phyloP scores from a whole-genome alignment of 2,113 vertebrate species.

The Stercorarius parasiticus region DNA sequence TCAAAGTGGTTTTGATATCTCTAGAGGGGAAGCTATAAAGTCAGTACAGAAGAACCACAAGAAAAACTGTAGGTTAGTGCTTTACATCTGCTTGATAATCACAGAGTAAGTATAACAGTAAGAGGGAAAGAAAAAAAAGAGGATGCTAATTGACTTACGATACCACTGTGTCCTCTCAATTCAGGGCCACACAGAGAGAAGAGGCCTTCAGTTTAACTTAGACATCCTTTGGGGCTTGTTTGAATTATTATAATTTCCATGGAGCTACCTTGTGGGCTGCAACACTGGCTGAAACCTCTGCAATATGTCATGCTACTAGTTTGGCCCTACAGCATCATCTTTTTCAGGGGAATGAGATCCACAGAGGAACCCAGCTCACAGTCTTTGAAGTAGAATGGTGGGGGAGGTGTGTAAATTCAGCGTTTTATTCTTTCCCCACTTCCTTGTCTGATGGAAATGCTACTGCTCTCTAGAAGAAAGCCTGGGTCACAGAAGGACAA shows the following conservation, averaged over 20 bases:
- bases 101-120: neutral
- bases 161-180: neutral
- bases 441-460: neutral
- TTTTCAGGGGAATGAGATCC: neutral
- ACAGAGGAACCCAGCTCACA: neutral
- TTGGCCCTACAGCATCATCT: neutral
- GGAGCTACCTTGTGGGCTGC: neutral
- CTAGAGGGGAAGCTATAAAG: conserved; percentile 8
- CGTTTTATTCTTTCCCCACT: neutral
- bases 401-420: neutral
- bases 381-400: neutral
- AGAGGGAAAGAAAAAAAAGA: neutral
- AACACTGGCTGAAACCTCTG: neutral
- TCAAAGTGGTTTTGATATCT: conserved; percentile 16
- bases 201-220: neutral
- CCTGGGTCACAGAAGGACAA: neutral
- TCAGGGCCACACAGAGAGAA: neutral
- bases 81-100: neutral
- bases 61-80: neutral
- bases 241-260: neutral
- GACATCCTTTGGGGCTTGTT: neutral
- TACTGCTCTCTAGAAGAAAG: neutral
- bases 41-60: neutral
- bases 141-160: neutral
- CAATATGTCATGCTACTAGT: neutral